These are phyloP conservation scores for Beaufortia kweichowensis DNA, from an alignment of 2,113 vertebrate genomes.

Conservation along the genomic window DNA sequence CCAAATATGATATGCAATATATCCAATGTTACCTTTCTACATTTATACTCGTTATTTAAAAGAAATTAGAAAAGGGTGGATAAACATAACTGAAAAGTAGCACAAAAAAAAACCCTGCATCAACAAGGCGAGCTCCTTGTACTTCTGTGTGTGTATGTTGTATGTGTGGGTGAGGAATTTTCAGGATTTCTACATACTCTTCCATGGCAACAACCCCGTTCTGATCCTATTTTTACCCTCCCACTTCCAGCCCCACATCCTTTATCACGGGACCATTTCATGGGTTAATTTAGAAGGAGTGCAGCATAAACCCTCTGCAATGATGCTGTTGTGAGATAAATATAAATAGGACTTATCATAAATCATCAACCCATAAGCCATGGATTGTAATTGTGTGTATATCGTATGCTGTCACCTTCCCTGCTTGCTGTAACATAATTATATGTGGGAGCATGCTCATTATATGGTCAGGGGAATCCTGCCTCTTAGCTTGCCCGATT, in stretches of 20 bases:
- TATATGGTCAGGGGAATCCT: conserved; percentile 25
- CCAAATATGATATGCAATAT: no score
- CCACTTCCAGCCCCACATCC: conserved; percentile 10
- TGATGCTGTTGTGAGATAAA: not conserved
- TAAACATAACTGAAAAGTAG: not conserved
- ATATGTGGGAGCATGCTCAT: conserved; percentile 17
- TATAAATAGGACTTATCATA: not conserved
- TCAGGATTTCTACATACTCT: conserved; percentile 38
- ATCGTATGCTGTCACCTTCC: conserved; percentile 22
- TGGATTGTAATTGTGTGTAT: conserved; percentile 10
- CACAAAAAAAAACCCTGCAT: not conserved
- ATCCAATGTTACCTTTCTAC: not conserved
- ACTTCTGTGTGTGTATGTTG: conserved; percentile 16
- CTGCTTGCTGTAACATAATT: conserved; percentile 29
- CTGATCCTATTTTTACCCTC: conserved; percentile 45
- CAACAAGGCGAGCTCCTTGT: not conserved
- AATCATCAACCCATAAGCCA: not conserved
- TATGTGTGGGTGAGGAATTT: conserved; percentile 33
- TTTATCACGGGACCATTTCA: conserved; percentile 34
- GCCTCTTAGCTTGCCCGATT: conserved; percentile 25
- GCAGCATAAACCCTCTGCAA: not conserved
- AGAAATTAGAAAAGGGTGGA: not conserved
- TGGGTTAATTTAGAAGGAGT: conserved; percentile 17
- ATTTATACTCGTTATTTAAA: no score
- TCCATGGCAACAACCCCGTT: conserved; percentile 54